Conservation (phyloP, 2,797 vertebrate species). For the Myotis planiceps region DNA sequence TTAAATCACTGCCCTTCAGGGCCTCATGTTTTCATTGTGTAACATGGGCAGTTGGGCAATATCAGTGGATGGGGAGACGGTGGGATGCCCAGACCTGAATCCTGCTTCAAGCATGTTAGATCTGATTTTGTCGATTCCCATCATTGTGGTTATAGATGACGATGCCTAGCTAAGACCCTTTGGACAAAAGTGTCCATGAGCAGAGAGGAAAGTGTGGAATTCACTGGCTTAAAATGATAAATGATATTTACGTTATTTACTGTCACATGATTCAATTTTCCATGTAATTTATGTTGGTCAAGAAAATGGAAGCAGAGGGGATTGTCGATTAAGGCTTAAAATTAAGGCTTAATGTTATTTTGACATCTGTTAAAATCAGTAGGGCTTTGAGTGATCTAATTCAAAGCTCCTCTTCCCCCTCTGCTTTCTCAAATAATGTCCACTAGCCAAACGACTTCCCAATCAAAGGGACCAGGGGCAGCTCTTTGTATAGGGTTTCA, state of each 20-base stretch:
- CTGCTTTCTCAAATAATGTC: background rate
- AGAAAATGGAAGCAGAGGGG: background rate
- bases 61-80: background rate
- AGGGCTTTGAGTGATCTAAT: background rate
- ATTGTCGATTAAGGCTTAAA: background rate
- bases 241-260: background rate
- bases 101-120: background rate
- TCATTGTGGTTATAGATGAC: background rate
- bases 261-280: conserved; percentile 2
- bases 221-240: conserved; percentile 2
- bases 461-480: background rate
- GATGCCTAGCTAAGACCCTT: background rate
- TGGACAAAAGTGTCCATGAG: background rate
- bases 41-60: background rate
- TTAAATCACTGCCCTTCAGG: background rate
- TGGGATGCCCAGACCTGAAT: background rate
- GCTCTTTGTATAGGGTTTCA: background rate
- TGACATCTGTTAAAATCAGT: background rate
- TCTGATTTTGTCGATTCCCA: background rate
- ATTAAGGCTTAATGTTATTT: background rate
- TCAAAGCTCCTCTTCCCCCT: background rate
- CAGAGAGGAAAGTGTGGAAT: background rate
- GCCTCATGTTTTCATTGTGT: background rate
- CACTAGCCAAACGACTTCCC: background rate
- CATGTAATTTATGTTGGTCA: background rate